Percentiles rank a stretch among this genome's conserved stretches.
Evolutionary conservation across 30 jellyfish, hydroid and myxozoan species (phyloP).

Genomic region (Cassiopea andromeda): DNA sequence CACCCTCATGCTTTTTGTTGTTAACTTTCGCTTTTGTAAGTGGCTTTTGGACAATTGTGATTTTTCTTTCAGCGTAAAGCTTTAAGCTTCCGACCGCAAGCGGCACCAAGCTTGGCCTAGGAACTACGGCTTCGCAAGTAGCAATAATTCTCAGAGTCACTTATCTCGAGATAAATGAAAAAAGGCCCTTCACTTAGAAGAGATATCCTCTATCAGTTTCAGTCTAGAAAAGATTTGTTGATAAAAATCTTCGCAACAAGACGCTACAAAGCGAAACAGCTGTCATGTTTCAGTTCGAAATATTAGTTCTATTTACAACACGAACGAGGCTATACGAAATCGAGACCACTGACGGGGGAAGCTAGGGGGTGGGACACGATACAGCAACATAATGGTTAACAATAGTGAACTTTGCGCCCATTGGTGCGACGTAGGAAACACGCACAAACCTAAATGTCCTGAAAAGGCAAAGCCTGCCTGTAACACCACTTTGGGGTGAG

Average conservation of each 20-base stretch:
- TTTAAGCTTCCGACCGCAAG: no score
- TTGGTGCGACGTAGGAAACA: no score
- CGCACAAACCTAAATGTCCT: no score
- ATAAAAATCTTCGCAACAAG: constrained; percentile 2
- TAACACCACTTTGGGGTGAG: no score
- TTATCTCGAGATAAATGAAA: neutral
- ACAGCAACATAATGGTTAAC: no score
- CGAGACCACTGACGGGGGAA: no score
- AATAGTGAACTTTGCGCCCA: no score
- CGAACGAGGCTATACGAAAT: neutral
- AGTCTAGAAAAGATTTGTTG: neutral
- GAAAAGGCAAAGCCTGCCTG: no score
- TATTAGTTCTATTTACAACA: neutral
- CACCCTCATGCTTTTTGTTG: neutral
- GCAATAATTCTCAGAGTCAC: neutral
- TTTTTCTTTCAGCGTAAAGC: no score
- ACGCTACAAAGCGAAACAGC: constrained; percentile 4
- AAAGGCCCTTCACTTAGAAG: neutral
- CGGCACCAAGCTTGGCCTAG: neutral
- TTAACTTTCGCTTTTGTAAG: neutral
- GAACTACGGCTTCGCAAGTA: neutral
- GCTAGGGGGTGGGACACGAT: no score
- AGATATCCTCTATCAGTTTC: neutral
- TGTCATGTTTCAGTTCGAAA: neutral
- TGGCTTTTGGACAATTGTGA: neutral